phyloP scores from a whole-genome alignment of 2,113 vertebrate genomes.

The Rhea pennata region DNA sequence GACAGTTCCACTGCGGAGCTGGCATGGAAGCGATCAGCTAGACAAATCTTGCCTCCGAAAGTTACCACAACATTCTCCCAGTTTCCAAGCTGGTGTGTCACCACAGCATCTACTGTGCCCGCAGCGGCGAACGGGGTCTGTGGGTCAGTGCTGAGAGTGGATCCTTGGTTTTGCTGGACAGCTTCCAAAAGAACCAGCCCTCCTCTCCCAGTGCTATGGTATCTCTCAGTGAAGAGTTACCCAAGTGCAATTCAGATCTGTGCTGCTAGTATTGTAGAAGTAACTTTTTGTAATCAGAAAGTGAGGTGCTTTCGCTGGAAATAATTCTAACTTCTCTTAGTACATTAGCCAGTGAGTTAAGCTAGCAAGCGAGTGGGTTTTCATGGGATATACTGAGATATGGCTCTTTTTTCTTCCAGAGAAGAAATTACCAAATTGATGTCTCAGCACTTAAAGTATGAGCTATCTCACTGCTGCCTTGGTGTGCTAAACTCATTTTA shows the following conservation, averaged over 20 bases:
- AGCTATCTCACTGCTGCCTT: background rate
- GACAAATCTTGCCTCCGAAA: background rate
- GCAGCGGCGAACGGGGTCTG: rapidly evolving
- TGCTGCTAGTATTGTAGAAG: background rate
- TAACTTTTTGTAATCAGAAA: too few species aligned
- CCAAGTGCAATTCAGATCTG: background rate
- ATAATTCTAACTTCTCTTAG: too few species aligned
- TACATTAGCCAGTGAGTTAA: too few species aligned
- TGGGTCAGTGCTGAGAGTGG: background rate
- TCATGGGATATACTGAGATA: too few species aligned
- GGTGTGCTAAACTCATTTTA: background rate
- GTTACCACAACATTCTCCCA: background rate
- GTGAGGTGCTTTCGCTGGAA: too few species aligned
- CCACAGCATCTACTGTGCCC: background rate
- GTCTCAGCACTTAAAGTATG: background rate
- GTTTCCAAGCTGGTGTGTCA: background rate
- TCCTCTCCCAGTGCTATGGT: rapidly evolving
- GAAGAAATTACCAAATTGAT: too few species aligned
- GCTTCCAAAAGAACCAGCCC: background rate
- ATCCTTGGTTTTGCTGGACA: background rate
- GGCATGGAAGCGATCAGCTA: background rate
- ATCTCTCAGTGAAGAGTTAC: background rate
- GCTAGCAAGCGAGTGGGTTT: background rate
- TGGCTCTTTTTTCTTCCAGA: too few species aligned
- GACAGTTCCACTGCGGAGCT: background rate